Evolutionary conservation across 2,113 vertebrate genomes (phyloP), one percentile per base, ranked within the genome.

Genomic region (Cheirogaleus medius): DNA sequence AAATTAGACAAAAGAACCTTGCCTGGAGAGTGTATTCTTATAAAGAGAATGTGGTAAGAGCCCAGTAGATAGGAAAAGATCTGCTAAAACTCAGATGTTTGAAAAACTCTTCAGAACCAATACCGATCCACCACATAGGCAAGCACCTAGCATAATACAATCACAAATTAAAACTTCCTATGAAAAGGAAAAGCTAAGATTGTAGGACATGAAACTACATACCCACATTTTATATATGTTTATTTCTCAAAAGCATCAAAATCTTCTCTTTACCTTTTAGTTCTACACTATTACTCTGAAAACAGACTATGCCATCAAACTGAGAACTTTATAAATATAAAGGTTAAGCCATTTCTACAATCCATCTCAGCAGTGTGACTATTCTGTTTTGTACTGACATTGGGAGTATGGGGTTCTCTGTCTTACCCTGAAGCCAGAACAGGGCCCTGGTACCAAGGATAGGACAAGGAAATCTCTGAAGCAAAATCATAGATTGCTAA

Each of bases 171-270:
- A 78, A 94, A 82, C 56, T 8, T 27, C 49, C 54, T 18, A 60
- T 25, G 17, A 64, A 85, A 87, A 29, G 32, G 5, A 84, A 90
- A 87, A 34, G 71, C 12, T 39, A 90, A 86, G 29, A 69, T 25
- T 58, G 6, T 42, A 37, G 2, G 14, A 87, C 74, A 73, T 6
- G 42, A 42, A 44, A 82, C 7, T 29, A 60, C 18, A 89, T 54
- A 56, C 18, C 32, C 23, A 66, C 34, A 83, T 83, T 94, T 91
- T 78, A 89, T 47, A 60, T 76, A 91, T n/a, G 42, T 84, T 96
- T 87, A 81, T 60, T 93, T 92, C 60, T 90, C 71, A 85, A 88
- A 95, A 86, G 29, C 76, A 85, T 90, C 58, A 88, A 44, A 82
- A 82, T 39, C 73, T 60, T 86, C 66, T 52, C 81, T 93, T 66